Evolutionary conservation across 2,113 vertebrate genomes (phyloP), one percentile per base, ranked within the genome.

Genomic region (Dipodomys ordii): DNA sequence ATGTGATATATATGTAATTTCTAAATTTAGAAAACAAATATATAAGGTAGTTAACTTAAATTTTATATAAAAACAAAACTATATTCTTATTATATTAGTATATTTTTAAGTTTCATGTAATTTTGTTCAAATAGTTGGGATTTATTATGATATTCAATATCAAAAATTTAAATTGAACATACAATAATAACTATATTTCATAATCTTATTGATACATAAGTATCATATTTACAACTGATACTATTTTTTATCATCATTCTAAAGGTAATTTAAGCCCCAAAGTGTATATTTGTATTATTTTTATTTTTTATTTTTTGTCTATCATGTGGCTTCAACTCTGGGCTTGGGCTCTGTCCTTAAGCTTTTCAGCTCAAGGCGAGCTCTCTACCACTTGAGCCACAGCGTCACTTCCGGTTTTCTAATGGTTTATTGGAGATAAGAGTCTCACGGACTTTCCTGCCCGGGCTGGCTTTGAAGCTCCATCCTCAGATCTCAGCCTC

Each of bases 1-100:
- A 57, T 57, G 53, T 57, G 15, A 57, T 57, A 57, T 57, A 57
- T 57, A 13, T 69, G 13, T 15, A 0, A 11, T n/a, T 84, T 32
- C 4, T 3, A 93, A 79, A 76, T 90, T 80, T 76, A 72, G 4
- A 20, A 85, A 93, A 86, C 65, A 92, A 81, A 73, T 84, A 64
- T 39, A n/a, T 0, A 83, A 46, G 28, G 0, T 53, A 53, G 9
- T 89, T 89, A 83, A 57, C 44, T 67, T 92, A 9, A 67, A 83
- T 73, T 57, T 84, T 4, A 65, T 1, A 68, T 68, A 74, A 73
- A 62, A 64, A 22, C 53, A 73, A 73, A 62, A 44, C 28, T 28
- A 57, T 39, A 13, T 30, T 57, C 35, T 57, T 27, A 39, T 64
- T 73, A 20, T n/a, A 69, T 76, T 80, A 79, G 7, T 93, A 8